Evolutionary conservation across 2,797 vertebrate genomes (phyloP).

Genomic region (Scolopax rusticola): DNA sequence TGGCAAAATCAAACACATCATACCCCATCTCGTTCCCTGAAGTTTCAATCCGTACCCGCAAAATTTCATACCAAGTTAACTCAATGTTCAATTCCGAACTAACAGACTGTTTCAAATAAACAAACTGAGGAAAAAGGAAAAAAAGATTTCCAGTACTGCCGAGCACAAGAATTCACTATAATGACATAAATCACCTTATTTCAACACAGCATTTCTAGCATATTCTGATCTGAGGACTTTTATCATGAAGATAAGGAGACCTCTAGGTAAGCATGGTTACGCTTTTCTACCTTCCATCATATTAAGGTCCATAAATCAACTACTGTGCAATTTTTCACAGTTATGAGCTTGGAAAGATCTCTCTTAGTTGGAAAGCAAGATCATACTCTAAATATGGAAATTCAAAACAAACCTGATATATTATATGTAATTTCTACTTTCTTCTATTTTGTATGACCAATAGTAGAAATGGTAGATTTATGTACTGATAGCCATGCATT

Average conservation of each 20-base stretch:
- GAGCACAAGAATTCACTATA: background rate
- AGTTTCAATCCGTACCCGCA: background rate
- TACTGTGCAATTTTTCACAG: background rate
- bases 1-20: background rate
- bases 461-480: background rate
- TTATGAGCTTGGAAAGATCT: background rate
- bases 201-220: background rate
- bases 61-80: background rate
- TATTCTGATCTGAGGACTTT: background rate
- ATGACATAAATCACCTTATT: background rate
- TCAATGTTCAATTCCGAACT: background rate
- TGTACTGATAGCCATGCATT: background rate
- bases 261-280: background rate
- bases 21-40: background rate
- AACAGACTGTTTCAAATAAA: background rate
- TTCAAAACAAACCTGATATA: background rate
- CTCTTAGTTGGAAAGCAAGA: background rate
- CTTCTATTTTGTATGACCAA: background rate
- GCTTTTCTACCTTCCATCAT: background rate
- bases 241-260: background rate
- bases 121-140: background rate
- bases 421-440: background rate
- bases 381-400: background rate
- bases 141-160: background rate
- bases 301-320: background rate